A percentile compares a stretch with the other conserved stretches of the same genome.
These are phyloP conservation scores for Tethya wilhelma DNA, from an alignment of 37 sponge, comb jelly and placozoan species.

Conservation along the genomic window DNA sequence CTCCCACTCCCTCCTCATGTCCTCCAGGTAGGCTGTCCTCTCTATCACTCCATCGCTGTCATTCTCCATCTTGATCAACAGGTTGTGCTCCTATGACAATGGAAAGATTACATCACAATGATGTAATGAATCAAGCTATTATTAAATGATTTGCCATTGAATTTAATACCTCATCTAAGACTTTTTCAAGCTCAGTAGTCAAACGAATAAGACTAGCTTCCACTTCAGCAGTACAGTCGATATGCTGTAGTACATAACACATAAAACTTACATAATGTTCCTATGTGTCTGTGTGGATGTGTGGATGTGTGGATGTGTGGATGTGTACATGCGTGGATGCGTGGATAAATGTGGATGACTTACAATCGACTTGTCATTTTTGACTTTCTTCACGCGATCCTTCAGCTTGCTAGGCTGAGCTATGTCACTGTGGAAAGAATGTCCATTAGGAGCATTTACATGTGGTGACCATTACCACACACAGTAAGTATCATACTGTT, in stretches of 20 bases:
- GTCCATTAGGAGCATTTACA: background rate
- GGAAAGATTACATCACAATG: background rate
- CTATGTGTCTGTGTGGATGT: too few species aligned
- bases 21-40: conserved; percentile 36
- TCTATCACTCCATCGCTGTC: conserved; percentile 15
- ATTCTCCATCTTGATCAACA: conserved; percentile 9
- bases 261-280: too few species aligned
- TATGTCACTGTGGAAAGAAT: background rate
- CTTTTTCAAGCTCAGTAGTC: background rate
- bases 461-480: too few species aligned
- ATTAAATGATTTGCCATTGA: background rate
- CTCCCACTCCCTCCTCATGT: conserved; percentile 62
- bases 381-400: background rate
- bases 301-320: too few species aligned
- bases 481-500: too few species aligned
- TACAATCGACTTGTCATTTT: background rate
- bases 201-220: background rate
- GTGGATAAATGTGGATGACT: too few species aligned
- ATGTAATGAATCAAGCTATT: background rate
- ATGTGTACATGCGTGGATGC: too few species aligned
- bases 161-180: conserved; percentile 4
- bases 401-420: conserved; percentile 1
- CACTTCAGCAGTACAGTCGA: background rate
- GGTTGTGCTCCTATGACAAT: conserved; percentile 7
- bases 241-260: too few species aligned